Percentiles rank a stretch among this genome's conserved stretches.
These are phyloP conservation scores for Pseudochirops cupreus DNA, from an alignment of 2,797 vertebrate genomes.

Conservation along the genomic window DNA sequence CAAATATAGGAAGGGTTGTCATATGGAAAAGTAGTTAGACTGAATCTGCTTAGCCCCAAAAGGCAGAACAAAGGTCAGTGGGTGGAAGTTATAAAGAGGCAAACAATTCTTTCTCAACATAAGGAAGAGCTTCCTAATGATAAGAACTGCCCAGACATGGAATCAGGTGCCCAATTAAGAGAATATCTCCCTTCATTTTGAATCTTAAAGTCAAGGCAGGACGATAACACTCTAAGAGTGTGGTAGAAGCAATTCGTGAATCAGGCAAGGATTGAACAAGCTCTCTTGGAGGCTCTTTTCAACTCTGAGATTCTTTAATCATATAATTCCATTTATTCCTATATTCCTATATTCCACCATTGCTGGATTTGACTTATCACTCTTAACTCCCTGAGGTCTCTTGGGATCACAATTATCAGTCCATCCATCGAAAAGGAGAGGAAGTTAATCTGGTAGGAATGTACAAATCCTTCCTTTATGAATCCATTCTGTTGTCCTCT, in stretches of 20 bases:
- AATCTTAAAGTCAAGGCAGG: not conserved
- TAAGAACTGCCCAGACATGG: not conserved
- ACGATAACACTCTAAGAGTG: not conserved
- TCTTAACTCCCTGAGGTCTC: not conserved
- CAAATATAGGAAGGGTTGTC: not conserved
- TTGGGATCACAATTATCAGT: not conserved
- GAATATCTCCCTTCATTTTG: not conserved
- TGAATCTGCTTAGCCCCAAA: not conserved
- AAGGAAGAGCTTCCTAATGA: not conserved
- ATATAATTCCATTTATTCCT: not conserved
- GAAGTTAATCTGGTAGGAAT: not conserved
- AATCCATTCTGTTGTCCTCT: not conserved
- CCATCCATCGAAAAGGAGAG: not conserved
- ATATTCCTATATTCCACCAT: too few relatives aligned
- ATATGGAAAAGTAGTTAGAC: not conserved
- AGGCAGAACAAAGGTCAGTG: not conserved
- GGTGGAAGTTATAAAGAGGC: not conserved
- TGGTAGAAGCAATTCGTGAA: not conserved
- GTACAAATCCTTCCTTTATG: not conserved
- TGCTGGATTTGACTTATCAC: not conserved
- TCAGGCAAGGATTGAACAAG: not conserved
- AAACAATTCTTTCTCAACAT: not conserved
- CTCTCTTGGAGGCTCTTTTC: not conserved
- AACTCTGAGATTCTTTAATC: not conserved
- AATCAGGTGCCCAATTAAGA: not conserved